These are phyloP conservation scores for Lottia gigantea DNA, from an alignment of 2,888 invertebrate genomes.

Conservation along the genomic window DNA sequence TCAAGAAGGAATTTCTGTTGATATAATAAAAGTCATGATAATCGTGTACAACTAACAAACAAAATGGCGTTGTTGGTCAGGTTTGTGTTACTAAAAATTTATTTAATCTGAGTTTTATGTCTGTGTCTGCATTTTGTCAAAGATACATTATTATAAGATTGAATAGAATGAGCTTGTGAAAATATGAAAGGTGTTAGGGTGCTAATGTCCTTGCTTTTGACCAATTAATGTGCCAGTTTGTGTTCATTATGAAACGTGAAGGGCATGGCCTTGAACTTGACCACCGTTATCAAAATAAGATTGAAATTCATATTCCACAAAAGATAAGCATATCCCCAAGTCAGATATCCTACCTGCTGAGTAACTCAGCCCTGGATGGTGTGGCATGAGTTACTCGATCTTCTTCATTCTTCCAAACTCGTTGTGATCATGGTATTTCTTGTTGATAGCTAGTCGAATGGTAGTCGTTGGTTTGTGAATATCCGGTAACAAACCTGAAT, in stretches of 20 bases:
- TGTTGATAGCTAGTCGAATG: too few relatives aligned
- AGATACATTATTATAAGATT: background rate
- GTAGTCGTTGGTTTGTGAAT: too few relatives aligned
- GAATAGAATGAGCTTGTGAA: background rate
- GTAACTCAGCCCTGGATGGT: too few relatives aligned
- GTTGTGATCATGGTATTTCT: too few relatives aligned
- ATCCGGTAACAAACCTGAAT: too few relatives aligned
- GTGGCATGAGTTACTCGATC: too few relatives aligned
- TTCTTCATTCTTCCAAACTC: too few relatives aligned
- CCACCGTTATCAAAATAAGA: background rate
- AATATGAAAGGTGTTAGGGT: background rate
- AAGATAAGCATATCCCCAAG: too few relatives aligned
- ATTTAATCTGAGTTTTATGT: too few relatives aligned
- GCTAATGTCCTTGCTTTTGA: background rate
- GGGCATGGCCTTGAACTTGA: background rate
- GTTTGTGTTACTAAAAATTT: background rate
- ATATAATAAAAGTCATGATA: too few relatives aligned
- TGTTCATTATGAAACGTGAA: background rate
- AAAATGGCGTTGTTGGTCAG: constrained; percentile 27
- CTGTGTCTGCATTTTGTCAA: background rate
- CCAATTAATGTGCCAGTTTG: background rate
- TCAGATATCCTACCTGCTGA: background rate
- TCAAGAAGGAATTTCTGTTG: too few relatives aligned
- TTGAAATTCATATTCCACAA: background rate
- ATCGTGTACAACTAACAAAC: background rate